Base-by-base conservation (phyloP, 1,140 invertebrate species). In the Pogonognathellus flavescens region DNA sequence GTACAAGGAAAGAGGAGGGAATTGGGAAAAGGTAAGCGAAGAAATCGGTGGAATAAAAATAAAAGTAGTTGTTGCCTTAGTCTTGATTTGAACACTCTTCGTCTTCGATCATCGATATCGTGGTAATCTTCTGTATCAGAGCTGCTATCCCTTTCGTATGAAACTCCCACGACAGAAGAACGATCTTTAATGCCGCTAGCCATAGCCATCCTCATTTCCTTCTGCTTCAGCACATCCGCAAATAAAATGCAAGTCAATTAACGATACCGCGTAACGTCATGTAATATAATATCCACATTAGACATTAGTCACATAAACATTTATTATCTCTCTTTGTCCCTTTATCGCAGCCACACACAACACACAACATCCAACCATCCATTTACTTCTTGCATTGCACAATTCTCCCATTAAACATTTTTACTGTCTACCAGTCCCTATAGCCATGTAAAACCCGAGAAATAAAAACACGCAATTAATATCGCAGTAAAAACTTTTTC, bases 101-200 rank as follows among this genome's bases (percentile, higher is more conserved):
- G 90, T 88, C 93, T 91, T 84, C 93, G 91, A 88, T 93, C 93
- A 90, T 93, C 93, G 20, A 91, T 90, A 88, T 94, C 94, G 86
- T 93, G 92, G 89, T 93, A 94, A 90, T 94, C 94, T 89, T 94
- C 93, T n/a, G 93, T 94, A 89, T 94, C 85, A 20, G 85, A 89
- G 90, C 94, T 94, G 57, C 93, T 94, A 86, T 94, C 93, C 89
- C 93, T 90, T 86, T 92, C 89, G 90, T 92, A 93, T 87, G 90
- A 86, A 9, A 76, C 83, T 52, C 53, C 82, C 55, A 41, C 53
- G 13, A 57, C 83, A 10, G n/a, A 57, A 41, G 31, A 13, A 50
- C 85, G 62, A 22, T 86, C 66, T 57, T 83, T 80, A 18, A 31
- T 82, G 60, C 31, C 16, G 41, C 70, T 76, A 76, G 70, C 70